Evolutionary conservation across 2,797 vertebrate species (phyloP), one percentile per base, ranked within the genome.

Genomic region (Gymnoscopelus braueri): DNA sequence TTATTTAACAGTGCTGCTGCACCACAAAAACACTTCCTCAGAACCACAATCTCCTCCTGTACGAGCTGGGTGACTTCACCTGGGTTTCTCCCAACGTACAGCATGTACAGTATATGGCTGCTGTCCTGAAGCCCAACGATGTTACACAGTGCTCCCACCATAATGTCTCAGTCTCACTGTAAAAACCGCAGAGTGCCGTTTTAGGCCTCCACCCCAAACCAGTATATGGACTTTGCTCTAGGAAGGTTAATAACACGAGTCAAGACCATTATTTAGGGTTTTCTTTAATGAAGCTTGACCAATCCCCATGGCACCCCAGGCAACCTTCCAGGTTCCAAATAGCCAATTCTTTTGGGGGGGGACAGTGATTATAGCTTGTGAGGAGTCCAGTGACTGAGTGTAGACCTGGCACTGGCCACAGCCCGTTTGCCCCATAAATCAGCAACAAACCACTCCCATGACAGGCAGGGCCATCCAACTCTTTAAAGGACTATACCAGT

Each of bases 181-280:
- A 58, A 62, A 72, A 76, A 69, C 44, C 66, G 62, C 67, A 48
- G 14, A 72, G 70, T 12, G 19, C 53, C 39, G 32, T 72, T 81
- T 79, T n/a, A 26, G 51, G 65, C 63, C 39, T 24, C 69, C 51
- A 29, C 65, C 32, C 57, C 71, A 70, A 44, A 74, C 75, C 70
- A 79, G 68, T 83, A 77, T 80, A 90, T 88, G 57, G 67, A 78
- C 79, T 77, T 9, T 23, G 69, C 73, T 74, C 63, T 79, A 81
- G 79, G 79, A 81, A 82, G 61, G 79, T 81, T 84, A 85, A 89
- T 85, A 68, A 80, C 71, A 44, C 39, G 1, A 44, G 39, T 44
- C 39, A 44, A 44, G 39, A 44, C 39, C 39, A 44, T 44, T 44
- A 44, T 10, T 44, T 44, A 44, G 39, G 39, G 39, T 87, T 76